Evolutionary conservation across 2,113 vertebrate species (phyloP).

Genomic region (Pseudorasbora parva): DNA sequence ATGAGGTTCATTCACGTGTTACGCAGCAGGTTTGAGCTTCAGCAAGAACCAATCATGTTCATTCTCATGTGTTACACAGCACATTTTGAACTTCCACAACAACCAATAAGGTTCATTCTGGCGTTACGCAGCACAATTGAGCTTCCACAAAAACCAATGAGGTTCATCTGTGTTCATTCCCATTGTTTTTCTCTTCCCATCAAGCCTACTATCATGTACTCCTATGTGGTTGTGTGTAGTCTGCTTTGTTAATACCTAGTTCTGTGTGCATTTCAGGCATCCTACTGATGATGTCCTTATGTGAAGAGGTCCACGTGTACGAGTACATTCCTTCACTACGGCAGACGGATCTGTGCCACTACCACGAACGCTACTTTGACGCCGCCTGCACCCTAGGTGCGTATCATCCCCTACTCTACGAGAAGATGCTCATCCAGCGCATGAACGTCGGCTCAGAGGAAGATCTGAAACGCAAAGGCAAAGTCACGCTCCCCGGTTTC

Average conservation of each 20-base stretch:
- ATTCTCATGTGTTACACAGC: too few relatives aligned
- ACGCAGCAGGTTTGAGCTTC: too few relatives aligned
- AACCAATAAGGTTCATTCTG: too few relatives aligned
- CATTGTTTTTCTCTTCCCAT: not conserved
- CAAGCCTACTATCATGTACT: not conserved
- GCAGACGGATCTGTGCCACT: slow-evolving; percentile 96
- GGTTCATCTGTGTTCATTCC: too few relatives aligned
- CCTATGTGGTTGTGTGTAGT: not conserved
- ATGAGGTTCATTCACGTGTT: too few relatives aligned
- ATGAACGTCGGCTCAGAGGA: slow-evolving; percentile 85
- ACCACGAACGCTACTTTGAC: slow-evolving; percentile 93
- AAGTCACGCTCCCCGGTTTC: slow-evolving; percentile 90
- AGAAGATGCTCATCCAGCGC: slow-evolving; percentile 92
- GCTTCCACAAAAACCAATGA: too few relatives aligned
- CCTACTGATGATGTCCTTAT: slow-evolving; percentile 96
- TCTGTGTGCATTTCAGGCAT: slow-evolving; percentile 80
- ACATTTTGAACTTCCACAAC: too few relatives aligned
- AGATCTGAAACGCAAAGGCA: slow-evolving; percentile 87
- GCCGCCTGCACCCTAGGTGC: slow-evolving; percentile 94
- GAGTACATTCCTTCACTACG: slow-evolving; percentile 95
- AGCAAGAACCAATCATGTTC: too few relatives aligned
- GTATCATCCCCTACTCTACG: slow-evolving; percentile 94
- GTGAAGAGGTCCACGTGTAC: slow-evolving; percentile 89
- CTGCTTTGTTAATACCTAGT: not conserved
- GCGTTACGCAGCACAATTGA: too few relatives aligned